A percentile compares a stretch with the other conserved stretches of the same genome.
Evolutionary conservation across 2,113 vertebrate species (phyloP).

Genomic region (Leptosomus discolor): DNA sequence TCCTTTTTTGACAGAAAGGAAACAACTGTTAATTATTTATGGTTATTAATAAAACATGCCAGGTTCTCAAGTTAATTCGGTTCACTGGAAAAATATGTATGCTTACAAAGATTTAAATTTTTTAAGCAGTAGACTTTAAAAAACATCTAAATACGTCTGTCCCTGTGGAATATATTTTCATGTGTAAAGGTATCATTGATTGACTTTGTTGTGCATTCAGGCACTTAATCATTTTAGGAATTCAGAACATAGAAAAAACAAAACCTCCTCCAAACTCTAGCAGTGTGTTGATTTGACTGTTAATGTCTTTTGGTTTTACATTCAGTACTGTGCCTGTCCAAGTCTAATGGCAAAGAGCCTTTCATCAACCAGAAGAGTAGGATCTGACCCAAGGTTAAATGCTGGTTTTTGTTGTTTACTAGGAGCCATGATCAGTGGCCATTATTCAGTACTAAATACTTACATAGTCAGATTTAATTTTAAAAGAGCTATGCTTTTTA

Average conservation of each 20-base stretch:
- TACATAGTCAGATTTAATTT: neutral
- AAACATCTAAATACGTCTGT: neutral
- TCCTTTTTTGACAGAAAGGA: neutral
- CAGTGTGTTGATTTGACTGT: neutral
- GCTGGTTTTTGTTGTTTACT: neutral
- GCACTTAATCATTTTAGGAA: neutral
- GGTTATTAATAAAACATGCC: neutral
- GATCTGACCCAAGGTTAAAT: neutral
- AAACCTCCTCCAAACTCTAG: neutral
- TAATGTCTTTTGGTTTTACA: neutral
- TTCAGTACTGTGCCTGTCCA: neutral
- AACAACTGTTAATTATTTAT: slow-evolving; percentile 22
- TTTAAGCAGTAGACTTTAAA: neutral
- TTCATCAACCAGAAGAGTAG: neutral
- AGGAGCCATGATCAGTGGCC: neutral
- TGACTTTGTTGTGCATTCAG: neutral
- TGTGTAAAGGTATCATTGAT: neutral
- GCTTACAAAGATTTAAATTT: neutral
- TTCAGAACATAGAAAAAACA: neutral
- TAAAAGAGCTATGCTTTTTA: neutral
- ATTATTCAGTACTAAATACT: neutral
- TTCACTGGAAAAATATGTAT: neutral
- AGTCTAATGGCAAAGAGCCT: neutral
- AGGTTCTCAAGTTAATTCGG: neutral
- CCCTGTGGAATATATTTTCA: neutral